These are phyloP conservation scores for Yponomeuta cagnagella DNA, from an alignment of 2,888 invertebrate species.

Conservation along the genomic window DNA sequence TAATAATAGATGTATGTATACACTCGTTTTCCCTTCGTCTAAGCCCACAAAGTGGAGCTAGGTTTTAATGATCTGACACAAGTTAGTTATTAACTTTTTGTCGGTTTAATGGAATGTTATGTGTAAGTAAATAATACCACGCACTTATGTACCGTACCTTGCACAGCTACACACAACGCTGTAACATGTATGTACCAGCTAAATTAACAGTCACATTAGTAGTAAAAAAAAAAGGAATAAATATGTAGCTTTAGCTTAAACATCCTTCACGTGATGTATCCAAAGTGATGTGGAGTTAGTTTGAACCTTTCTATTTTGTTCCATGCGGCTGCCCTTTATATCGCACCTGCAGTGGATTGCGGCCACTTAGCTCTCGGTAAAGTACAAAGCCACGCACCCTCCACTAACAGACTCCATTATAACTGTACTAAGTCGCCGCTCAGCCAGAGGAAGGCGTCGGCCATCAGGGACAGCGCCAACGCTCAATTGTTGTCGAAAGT, in stretches of 20 bases:
- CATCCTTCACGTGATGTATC: not conserved
- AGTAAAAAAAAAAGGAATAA: no score
- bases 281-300: constrained; percentile 19
- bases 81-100: not conserved
- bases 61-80: not conserved
- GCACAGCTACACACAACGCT: not conserved
- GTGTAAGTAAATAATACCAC: not conserved
- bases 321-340: constrained; percentile 75
- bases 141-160: not conserved
- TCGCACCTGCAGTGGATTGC: constrained; percentile 80
- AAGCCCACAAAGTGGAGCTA: not conserved
- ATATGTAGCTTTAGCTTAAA: not conserved
- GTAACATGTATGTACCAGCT: not conserved
- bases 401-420: constrained; percentile 68
- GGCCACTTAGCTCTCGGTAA: constrained; percentile 80
- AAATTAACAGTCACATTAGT: not conserved
- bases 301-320: constrained; percentile 74
- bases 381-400: constrained; percentile 81
- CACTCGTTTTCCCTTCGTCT: no score
- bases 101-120: not conserved
- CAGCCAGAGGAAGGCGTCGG: constrained; percentile 52
- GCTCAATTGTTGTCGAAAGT: constrained; percentile 41
- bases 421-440: constrained; percentile 58
- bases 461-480: constrained; percentile 5
- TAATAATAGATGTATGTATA: no score